Evolutionary conservation across 2,797 vertebrate species (phyloP).

Genomic region (Thamnophis elegans): DNA sequence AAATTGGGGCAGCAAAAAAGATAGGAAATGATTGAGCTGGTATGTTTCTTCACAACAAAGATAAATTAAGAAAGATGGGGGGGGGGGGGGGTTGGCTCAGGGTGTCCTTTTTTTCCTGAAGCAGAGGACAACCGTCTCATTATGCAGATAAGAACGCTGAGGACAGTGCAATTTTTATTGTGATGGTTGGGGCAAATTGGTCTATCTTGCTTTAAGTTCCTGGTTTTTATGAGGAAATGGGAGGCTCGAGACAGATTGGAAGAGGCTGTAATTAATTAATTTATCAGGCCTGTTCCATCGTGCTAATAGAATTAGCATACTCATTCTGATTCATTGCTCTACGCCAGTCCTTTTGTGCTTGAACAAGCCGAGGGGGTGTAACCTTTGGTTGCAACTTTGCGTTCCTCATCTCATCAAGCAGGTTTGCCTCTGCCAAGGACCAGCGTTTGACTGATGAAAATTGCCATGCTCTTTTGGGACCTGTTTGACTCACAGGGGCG

Average conservation of each 20-base stretch:
- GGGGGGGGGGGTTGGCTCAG: not conserved
- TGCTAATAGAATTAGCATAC: conserved; percentile 2
- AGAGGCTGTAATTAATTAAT: conserved; percentile 20
- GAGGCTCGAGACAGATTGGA: conserved; percentile 4
- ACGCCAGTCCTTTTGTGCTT: not conserved
- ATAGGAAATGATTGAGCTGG: not conserved
- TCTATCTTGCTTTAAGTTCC: not conserved
- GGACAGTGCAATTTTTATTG: not conserved
- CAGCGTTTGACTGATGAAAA: not conserved
- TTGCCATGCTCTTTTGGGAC: not conserved
- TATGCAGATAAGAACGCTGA: not conserved
- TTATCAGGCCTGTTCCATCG: not conserved
- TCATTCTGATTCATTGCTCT: conserved; percentile 26
- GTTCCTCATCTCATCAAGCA: conserved; percentile 15
- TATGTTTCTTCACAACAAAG: not conserved
- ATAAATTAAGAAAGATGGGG: not conserved
- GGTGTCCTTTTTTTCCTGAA: not conserved
- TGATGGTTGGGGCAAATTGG: not conserved
- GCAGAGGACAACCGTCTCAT: not conserved
- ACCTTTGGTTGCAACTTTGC: not conserved
- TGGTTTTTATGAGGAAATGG: not conserved
- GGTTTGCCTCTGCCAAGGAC: not conserved
- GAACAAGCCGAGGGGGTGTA: conserved; percentile 8
- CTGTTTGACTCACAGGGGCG: not conserved
- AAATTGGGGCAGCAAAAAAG: not conserved